These are phyloP conservation scores for Xenentodon cancila DNA, from an alignment of 2,797 vertebrate genomes.

Conservation along the genomic window DNA sequence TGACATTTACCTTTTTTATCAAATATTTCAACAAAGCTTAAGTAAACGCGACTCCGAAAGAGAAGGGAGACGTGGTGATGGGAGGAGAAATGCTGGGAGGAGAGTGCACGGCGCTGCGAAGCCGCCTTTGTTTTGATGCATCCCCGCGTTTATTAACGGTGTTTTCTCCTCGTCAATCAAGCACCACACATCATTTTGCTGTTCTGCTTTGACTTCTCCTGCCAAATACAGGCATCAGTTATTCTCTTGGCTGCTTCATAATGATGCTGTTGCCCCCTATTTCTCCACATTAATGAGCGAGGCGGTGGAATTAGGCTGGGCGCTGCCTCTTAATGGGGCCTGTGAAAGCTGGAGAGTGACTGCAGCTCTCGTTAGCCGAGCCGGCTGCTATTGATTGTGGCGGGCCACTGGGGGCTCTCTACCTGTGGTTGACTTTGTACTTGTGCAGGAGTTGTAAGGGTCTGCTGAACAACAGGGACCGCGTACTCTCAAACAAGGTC, in stretches of 20 bases:
- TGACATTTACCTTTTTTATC: conserved; percentile 80
- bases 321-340: conserved; percentile 60
- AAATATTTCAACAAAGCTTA: conserved; percentile 30
- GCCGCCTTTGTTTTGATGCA: conserved; percentile 60
- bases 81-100: conserved; percentile 21
- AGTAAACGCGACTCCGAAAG: conserved; percentile 30
- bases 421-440: conserved; percentile 88
- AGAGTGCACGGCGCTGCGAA: conserved; percentile 47
- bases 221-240: conserved; percentile 31
- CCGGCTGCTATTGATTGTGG: conserved; percentile 77
- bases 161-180: conserved; percentile 64
- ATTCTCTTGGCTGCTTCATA: conserved; percentile 44
- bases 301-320: conserved; percentile 72
- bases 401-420: conserved; percentile 77
- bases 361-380: conserved; percentile 76
- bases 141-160: conserved; percentile 47
- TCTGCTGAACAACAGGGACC: conserved; percentile 78
- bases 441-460: conserved; percentile 84
- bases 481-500: conserved; percentile 82
- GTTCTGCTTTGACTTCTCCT: conserved; percentile 20
- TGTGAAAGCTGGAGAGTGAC: conserved; percentile 70
- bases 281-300: conserved; percentile 73
- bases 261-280: conserved; percentile 53
- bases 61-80: conserved; percentile 4
- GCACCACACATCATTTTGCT: conserved; percentile 30